These are phyloP conservation scores for Philopotamus ludificatus DNA, from an alignment of 1,140 invertebrate genomes.

Conservation along the genomic window DNA sequence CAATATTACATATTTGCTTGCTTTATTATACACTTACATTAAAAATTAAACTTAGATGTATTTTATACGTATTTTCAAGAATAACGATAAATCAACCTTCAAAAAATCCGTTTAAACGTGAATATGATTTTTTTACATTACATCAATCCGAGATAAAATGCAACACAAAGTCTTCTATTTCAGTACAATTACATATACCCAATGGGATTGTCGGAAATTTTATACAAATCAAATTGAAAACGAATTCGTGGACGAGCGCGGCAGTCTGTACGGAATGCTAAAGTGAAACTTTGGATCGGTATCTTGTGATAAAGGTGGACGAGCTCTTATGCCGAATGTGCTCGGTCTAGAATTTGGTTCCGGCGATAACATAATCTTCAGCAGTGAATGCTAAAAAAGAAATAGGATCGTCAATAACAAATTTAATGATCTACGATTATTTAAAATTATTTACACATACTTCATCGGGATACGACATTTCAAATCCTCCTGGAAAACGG, in stretches of 20 bases:
- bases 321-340: constrained; percentile 65
- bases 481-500: constrained; percentile 72
- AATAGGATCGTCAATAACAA: constrained; percentile 27
- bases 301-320: constrained; percentile 29
- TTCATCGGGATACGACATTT: constrained; percentile 65
- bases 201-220: too few relatives aligned
- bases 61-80: too few relatives aligned
- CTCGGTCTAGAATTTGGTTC: constrained; percentile 73
- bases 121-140: too few relatives aligned
- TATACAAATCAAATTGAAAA: too few relatives aligned
- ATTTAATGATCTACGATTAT: neutral
- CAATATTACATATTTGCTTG: too few relatives aligned
- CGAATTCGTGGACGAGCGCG: constrained; percentile 26
- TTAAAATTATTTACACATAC: constrained; percentile 50
- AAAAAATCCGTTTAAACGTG: too few relatives aligned
- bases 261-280: constrained; percentile 22
- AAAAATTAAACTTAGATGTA: too few relatives aligned
- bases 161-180: too few relatives aligned
- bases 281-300: constrained; percentile 35
- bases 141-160: too few relatives aligned
- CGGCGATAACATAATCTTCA: constrained; percentile 74
- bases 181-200: too few relatives aligned
- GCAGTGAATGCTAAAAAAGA: constrained; percentile 65
- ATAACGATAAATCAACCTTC: too few relatives aligned
- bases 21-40: too few relatives aligned